Evolutionary conservation across 2,113 vertebrate genomes (phyloP).

Genomic region (Pachycephala philippinensis): DNA sequence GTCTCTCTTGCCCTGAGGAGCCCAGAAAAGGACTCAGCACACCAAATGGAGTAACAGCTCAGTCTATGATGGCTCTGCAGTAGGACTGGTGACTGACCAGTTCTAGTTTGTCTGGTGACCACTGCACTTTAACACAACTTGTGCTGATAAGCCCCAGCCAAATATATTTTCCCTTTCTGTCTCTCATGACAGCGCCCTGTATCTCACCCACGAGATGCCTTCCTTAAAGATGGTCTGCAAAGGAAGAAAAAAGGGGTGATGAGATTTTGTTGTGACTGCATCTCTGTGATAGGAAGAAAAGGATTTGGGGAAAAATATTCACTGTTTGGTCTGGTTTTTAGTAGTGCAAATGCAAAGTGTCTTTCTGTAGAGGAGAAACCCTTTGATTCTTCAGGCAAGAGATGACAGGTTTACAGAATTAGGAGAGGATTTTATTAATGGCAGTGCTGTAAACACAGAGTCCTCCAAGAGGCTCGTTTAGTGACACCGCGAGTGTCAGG

Average conservation of each 20-base stretch:
- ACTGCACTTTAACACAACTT: neutral
- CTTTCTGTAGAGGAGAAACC: slow-evolving; percentile 26
- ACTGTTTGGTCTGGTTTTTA: slow-evolving; percentile 6
- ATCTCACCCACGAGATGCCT: neutral
- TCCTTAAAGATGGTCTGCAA: neutral
- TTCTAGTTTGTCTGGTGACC: neutral
- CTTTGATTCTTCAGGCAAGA: slow-evolving; percentile 26
- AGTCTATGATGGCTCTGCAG: neutral
- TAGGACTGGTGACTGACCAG: neutral
- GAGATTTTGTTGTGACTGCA: neutral
- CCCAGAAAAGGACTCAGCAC: neutral
- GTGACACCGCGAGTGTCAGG: neutral
- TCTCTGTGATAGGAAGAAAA: neutral
- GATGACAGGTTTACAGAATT: slow-evolving; percentile 44
- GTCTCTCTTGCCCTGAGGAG: neutral
- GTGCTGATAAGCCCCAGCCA: neutral
- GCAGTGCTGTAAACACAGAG: slow-evolving; percentile 31
- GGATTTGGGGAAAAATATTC: neutral
- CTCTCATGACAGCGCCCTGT: neutral
- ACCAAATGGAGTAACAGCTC: neutral
- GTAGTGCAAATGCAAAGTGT: slow-evolving; percentile 32
- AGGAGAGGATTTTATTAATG: slow-evolving; percentile 25
- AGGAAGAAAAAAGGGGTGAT: neutral
- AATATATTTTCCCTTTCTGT: neutral
- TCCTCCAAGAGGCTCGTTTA: neutral